phyloP scores from a whole-genome alignment of 2,113 vertebrate species.

The Lepisosteus osseus region DNA sequence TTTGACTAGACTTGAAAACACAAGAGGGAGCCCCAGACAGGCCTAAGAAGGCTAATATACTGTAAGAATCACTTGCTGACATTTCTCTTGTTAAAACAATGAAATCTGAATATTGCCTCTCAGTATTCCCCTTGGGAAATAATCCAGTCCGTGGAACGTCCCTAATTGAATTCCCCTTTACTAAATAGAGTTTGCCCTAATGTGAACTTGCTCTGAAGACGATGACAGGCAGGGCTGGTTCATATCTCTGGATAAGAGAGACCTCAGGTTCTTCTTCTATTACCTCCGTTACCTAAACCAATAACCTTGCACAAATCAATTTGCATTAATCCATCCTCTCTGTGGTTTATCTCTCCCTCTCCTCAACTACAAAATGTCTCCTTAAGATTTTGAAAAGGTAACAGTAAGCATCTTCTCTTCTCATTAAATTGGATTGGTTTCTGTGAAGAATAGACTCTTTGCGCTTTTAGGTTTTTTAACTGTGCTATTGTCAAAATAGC shows the following conservation, averaged over 20 bases:
- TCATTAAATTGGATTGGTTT: background rate
- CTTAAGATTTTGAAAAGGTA: slow-evolving; percentile 39
- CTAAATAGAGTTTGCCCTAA: slow-evolving; percentile 86
- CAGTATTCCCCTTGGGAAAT: slow-evolving; percentile 68
- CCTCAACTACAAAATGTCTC: slow-evolving; percentile 40
- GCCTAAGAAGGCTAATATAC: slow-evolving; percentile 31
- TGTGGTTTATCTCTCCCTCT: slow-evolving; percentile 51
- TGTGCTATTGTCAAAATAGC: background rate
- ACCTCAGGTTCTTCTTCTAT: slow-evolving; percentile 72
- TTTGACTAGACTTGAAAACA: slow-evolving; percentile 3
- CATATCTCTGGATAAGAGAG: slow-evolving; percentile 72
- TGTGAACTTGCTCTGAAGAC: slow-evolving; percentile 82
- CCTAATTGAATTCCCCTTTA: slow-evolving; percentile 89
- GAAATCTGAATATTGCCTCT: slow-evolving; percentile 76
- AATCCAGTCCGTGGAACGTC: slow-evolving; percentile 72
- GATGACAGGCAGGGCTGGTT: slow-evolving; percentile 74
- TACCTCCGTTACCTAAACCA: slow-evolving; percentile 86
- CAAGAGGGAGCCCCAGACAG: slow-evolving; percentile 39
- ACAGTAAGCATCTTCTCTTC: slow-evolving; percentile 47
- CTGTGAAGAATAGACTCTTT: background rate
- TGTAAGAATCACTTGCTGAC: slow-evolving; percentile 49
- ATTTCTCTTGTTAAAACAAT: slow-evolving; percentile 72
- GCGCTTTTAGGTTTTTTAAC: background rate
- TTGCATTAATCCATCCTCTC: slow-evolving; percentile 61
- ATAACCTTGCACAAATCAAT: slow-evolving; percentile 76